A percentile compares a stretch with the other conserved stretches of the same genome.
Evolutionary conservation across 2,797 vertebrate genomes (phyloP).

Genomic region (Champsocephalus esox): DNA sequence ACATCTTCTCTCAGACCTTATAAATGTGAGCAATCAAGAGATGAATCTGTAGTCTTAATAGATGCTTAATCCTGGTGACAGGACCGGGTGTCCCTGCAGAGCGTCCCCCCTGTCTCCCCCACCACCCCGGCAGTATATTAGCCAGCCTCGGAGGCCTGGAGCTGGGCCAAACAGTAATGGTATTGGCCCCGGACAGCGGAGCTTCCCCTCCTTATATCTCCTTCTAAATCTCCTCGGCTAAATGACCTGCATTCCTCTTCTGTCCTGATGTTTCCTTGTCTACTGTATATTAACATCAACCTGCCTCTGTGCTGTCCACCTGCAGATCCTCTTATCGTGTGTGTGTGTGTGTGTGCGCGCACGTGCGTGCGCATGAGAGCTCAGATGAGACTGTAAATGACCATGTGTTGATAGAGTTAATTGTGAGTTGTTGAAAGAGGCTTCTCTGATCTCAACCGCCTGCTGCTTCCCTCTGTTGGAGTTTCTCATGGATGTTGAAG

Average conservation of each 20-base stretch:
- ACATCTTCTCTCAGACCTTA: not conserved
- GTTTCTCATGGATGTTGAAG: not conserved
- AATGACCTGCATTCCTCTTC: slow-evolving; percentile 31
- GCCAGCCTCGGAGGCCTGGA: slow-evolving; percentile 60
- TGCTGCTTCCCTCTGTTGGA: not conserved
- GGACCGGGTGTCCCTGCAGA: slow-evolving; percentile 27
- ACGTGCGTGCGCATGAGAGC: not conserved
- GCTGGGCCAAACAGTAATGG: slow-evolving; percentile 65
- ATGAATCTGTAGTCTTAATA: slow-evolving; percentile 5
- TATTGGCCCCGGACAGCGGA: slow-evolving; percentile 48
- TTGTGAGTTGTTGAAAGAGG: not conserved
- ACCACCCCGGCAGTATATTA: slow-evolving; percentile 41
- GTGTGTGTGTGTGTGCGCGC: not conserved
- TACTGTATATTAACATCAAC: not conserved
- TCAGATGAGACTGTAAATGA: not conserved
- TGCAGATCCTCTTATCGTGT: not conserved
- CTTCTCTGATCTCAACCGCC: not conserved
- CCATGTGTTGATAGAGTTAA: not conserved
- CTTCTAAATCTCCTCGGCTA: slow-evolving; percentile 28
- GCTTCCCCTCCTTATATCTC: slow-evolving; percentile 19
- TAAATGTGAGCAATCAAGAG: slow-evolving; percentile 19
- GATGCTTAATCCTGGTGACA: slow-evolving; percentile 35
- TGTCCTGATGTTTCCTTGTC: not conserved
- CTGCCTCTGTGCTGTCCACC: not conserved
- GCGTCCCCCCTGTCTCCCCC: slow-evolving; percentile 14